Evolutionary conservation across 1,140 invertebrate genomes (phyloP), one percentile per base, ranked within the genome.

Genomic region (Procambarus clarkii): DNA sequence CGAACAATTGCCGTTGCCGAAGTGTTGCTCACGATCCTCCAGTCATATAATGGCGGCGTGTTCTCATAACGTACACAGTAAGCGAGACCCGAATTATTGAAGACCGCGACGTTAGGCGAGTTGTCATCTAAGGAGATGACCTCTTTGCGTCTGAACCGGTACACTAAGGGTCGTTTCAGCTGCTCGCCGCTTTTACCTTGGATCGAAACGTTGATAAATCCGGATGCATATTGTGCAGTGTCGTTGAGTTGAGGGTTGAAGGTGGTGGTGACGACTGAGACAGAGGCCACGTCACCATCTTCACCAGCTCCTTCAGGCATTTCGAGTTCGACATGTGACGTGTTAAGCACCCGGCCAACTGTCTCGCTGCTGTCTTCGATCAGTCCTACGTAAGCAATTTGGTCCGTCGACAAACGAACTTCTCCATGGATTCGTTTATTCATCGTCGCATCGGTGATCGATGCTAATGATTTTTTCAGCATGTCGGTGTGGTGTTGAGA

Each of bases 71-170:
- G 18, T n/a, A 86, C 85, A 48, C 85, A 86, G 74, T 86, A 2
- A 24, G 74, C 85, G 13, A 54, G 9, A 13, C 85, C 85, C 9
- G 74, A 58, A 11, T 78, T 7, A 21, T 86, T 86, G 71, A 86
- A 58, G 15, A 78, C 0, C 2, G 76, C 71, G 18, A 76, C 71
- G 46, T 86, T 77, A 34, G 71, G 69, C 13, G 85, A 58, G 5
- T 50, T 74, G 5, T 48, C n/a, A 2, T 86, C 74, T 3, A 44
- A 21, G 2, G 50, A 58, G 4, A 86, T 18, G 18, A 54, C 50
- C 69, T 50, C 34, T 2, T 76, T 78, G 45, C 85, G 85, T 8
- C 48, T 24, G 48, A 86, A 86, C 7, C 34, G 74, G 21, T 54
- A 86, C 45, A 58, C 18, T 3, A 86, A 11, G 3, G 85, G 85